phyloP scores from a whole-genome alignment of 2,888 invertebrate species.

The Melitaea athalia region DNA sequence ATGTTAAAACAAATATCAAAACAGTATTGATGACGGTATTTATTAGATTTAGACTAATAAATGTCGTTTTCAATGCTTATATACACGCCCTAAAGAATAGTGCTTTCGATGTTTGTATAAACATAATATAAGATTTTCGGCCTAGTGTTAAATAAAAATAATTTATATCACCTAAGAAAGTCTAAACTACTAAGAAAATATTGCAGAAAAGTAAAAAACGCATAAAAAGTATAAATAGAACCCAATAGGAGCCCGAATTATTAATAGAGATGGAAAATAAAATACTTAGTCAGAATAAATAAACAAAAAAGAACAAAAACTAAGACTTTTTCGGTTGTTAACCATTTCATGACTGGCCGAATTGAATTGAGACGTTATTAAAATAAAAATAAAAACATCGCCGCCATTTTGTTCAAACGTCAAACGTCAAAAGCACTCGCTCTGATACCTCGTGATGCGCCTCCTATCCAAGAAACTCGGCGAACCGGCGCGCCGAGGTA shows the following conservation, averaged over 20 bases:
- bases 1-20: conserved; percentile 50
- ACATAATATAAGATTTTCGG: neutral
- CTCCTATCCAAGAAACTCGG: conserved; percentile 96
- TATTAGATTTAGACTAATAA: conserved; percentile 8
- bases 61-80: conserved; percentile 30
- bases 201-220: neutral
- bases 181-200: neutral
- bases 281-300: neutral
- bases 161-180: neutral
- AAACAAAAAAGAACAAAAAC: neutral
- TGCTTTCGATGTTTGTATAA: conserved; percentile 30
- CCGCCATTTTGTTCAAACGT: conserved; percentile 11
- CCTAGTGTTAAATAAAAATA: neutral
- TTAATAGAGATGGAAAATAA: neutral
- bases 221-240: neutral
- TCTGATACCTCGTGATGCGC: conserved; percentile 94
- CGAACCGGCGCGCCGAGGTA: conserved; percentile 95
- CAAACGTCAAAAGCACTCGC: conserved; percentile 18
- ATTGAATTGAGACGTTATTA: conserved; percentile 3
- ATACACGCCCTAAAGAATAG: conserved; percentile 31
- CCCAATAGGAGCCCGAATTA: neutral
- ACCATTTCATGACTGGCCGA: neutral
- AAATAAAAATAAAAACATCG: neutral
- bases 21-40: conserved; percentile 36
- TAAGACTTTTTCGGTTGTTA: neutral